These are phyloP conservation scores for Pristionchus japonicus DNA, from an alignment of 2,888 invertebrate genomes.

Conservation along the genomic window DNA sequence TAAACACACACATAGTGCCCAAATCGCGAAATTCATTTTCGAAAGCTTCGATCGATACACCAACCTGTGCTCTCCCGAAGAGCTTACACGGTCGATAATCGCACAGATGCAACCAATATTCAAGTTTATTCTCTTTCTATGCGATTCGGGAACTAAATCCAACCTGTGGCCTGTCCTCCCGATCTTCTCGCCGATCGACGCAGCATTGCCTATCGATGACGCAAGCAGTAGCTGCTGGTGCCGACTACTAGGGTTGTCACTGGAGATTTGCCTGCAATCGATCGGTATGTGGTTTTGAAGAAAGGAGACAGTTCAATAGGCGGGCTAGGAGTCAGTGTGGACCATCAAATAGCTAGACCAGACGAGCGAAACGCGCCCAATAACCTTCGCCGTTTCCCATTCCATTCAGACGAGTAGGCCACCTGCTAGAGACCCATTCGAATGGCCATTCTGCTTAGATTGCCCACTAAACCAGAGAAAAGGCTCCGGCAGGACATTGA, in stretches of 20 bases:
- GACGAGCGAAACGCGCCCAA: neutral
- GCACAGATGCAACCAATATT: no score
- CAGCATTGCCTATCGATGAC: neutral
- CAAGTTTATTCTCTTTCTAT: no score
- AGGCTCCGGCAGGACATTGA: no score
- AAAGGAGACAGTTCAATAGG: no score
- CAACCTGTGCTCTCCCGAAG: no score
- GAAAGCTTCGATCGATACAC: neutral
- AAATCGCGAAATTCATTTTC: neutral
- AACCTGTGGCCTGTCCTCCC: conserved; percentile 29
- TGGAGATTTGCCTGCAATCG: neutral
- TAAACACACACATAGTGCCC: no score
- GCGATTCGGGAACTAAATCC: no score
- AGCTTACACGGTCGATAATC: no score
- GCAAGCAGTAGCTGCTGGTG: neutral
- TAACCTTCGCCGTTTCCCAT: neutral
- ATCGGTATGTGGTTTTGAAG: no score
- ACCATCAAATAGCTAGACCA: neutral
- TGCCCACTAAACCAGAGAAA: no score
- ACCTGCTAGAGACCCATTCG: neutral
- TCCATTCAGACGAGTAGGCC: neutral
- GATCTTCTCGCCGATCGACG: conserved; percentile 14
- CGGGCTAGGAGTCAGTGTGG: no score
- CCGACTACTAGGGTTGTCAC: neutral
- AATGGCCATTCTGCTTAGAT: neutral